phyloP scores from a whole-genome alignment of 2,797 vertebrate genomes.

The Philypnodon macrostomus region DNA sequence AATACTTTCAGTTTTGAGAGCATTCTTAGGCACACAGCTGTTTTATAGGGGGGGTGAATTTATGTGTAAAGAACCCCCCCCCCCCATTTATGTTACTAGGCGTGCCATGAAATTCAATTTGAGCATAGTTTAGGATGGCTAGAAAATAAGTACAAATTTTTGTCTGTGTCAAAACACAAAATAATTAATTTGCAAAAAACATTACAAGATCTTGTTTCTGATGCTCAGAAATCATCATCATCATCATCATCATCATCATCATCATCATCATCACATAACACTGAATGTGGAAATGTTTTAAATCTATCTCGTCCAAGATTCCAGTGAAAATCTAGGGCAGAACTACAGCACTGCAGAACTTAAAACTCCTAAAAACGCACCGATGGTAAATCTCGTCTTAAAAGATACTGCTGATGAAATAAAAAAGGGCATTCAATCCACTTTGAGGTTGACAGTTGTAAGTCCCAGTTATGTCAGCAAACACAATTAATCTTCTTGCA shows the following conservation, averaged over 20 bases:
- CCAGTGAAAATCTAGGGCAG: slow-evolving; percentile 6
- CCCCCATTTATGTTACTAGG: no score
- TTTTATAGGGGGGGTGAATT: no score
- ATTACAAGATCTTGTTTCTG: slow-evolving; percentile 39
- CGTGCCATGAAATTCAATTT: no score
- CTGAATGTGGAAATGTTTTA: slow-evolving; percentile 21
- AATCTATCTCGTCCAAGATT: slow-evolving; percentile 7
- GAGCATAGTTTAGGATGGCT: slow-evolving; percentile 11
- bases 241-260: no score
- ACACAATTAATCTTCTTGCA: slow-evolving; percentile 57
- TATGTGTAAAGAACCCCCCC: no score
- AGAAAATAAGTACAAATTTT: slow-evolving; percentile 29
- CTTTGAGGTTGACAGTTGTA: slow-evolving; percentile 51
- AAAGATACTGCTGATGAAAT: slow-evolving; percentile 31
- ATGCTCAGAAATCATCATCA: no score
- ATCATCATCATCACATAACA: slow-evolving; percentile 28
- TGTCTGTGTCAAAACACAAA: slow-evolving; percentile 49
- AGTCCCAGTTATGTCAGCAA: slow-evolving; percentile 66
- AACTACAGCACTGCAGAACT: neutral
- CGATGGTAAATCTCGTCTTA: slow-evolving; percentile 4
- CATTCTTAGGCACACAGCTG: no score
- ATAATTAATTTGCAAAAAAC: no score
- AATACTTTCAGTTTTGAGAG: no score
- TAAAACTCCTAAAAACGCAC: neutral
- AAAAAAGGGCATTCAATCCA: slow-evolving; percentile 42